Base-by-base conservation (phyloP, 2,113 vertebrate genomes). In the Entelurus aequoreus region DNA sequence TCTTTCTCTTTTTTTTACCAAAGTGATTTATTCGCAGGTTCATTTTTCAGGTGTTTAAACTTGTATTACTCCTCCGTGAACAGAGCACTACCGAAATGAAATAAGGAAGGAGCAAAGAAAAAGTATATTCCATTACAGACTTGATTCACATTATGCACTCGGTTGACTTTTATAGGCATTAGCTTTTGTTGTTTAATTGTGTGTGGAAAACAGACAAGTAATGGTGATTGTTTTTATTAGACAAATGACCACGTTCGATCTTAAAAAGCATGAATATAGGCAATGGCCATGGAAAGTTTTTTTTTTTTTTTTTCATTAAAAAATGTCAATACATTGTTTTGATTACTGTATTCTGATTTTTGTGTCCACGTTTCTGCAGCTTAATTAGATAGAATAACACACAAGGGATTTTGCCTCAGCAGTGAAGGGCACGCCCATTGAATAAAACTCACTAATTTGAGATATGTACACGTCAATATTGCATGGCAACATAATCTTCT, bases 21-120 rank as follows among this genome's bases (percentile, higher is more conserved):
- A 82, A 77, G 84, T 83, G 80, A 81, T 74, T 79, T 81, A 84
- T 78, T 83, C 74, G 76, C 77, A 79, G 80, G 84, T 89, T 86
- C 71, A 69, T 83, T 82, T 84, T 80, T 80, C 86, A 86, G 75
- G 74, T 75, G 75, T 74, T 80, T 77, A 73, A 85, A 85, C 79
- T 86, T 84, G 80, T 79, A 88, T 77, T 78, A 75, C 68, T 74
- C 74, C 72, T 80, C 77, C 65, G 52, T 65, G 81, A 82, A 68
- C 74, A 76, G 68, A 78, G 61, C 61, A n/a, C 47, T 53, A 8
- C 37, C 8, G 62, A 77, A 79, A 80, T 83, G 75, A 88, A 82
- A 84, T 80, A 82, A 76, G 65, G 71, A 62, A 68, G 38, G 72
- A 80, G 75, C 78, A 54, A 63, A 76, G 74, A 61, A 74, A 71